These are phyloP conservation scores for Euzophera pinguis DNA, from an alignment of 2,888 invertebrate genomes.

Conservation along the genomic window DNA sequence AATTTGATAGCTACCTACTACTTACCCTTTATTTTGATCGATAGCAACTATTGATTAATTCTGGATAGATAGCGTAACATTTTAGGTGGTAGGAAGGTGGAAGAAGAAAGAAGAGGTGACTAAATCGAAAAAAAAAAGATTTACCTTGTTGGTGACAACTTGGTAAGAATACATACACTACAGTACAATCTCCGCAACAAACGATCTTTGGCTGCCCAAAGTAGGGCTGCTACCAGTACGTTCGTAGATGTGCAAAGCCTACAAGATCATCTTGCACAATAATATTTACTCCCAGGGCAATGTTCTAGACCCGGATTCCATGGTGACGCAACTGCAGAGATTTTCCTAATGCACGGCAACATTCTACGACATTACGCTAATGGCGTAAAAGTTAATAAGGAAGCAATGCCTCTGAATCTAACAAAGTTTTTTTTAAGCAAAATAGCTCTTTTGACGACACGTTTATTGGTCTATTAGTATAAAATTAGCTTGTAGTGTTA, in stretches of 20 bases:
- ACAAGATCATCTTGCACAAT: slow-evolving; percentile 6
- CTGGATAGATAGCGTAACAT: too few species aligned
- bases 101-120: too few species aligned
- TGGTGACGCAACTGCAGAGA: neutral
- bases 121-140: too few species aligned
- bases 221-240: neutral
- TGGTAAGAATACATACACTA: neutral
- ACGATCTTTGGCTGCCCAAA: neutral
- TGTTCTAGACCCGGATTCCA: slow-evolving; percentile 6
- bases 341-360: neutral
- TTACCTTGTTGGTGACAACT: neutral
- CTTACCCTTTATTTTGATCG: too few species aligned
- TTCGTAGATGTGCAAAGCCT: slow-evolving; percentile 9
- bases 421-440: slow-evolving; percentile 6
- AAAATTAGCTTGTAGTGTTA: too few species aligned
- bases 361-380: neutral
- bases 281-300: neutral
- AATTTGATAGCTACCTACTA: too few species aligned
- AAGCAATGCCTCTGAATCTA: neutral
- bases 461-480: neutral
- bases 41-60: too few species aligned
- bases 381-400: slow-evolving; percentile 5
- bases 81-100: too few species aligned
- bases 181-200: neutral
- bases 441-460: neutral